A percentile compares a stretch with the other conserved stretches of the same genome.
These are phyloP conservation scores for Myotis planiceps DNA, from an alignment of 2,797 vertebrate genomes.

Conservation along the genomic window DNA sequence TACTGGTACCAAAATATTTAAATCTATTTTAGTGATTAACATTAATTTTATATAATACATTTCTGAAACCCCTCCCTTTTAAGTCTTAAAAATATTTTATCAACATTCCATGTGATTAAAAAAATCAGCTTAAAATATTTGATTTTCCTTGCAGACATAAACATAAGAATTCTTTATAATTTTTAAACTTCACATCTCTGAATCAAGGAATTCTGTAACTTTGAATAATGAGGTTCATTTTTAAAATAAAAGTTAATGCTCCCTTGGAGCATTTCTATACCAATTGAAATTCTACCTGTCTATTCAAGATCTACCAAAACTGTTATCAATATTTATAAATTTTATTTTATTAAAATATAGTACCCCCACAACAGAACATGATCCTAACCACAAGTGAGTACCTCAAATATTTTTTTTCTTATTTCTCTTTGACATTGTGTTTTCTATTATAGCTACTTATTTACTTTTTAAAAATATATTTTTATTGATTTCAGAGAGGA, in stretches of 20 bases:
- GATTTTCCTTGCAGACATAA: constrained; percentile 17
- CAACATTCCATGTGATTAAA: background rate
- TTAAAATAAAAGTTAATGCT: background rate
- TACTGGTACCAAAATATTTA: background rate
- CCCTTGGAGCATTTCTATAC: background rate
- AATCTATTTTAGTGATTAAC: background rate
- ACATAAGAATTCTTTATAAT: constrained; percentile 26
- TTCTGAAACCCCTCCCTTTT: background rate
- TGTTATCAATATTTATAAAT: background rate
- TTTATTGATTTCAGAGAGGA: no score
- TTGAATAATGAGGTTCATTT: background rate
- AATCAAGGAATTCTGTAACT: constrained; percentile 43
- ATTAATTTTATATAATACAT: constrained; percentile 47
- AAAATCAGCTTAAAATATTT: background rate
- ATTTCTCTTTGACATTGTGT: background rate
- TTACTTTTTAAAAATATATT: no score
- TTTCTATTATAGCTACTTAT: background rate
- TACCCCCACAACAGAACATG: background rate
- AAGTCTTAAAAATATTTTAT: background rate
- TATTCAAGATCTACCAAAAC: background rate
- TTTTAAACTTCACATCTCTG: background rate
- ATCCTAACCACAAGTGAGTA: background rate
- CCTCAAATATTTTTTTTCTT: background rate
- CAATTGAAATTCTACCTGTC: background rate
- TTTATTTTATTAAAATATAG: background rate